Evolutionary conservation across 2,888 invertebrate genomes (phyloP).

Genomic region (Notodonta ziczac): DNA sequence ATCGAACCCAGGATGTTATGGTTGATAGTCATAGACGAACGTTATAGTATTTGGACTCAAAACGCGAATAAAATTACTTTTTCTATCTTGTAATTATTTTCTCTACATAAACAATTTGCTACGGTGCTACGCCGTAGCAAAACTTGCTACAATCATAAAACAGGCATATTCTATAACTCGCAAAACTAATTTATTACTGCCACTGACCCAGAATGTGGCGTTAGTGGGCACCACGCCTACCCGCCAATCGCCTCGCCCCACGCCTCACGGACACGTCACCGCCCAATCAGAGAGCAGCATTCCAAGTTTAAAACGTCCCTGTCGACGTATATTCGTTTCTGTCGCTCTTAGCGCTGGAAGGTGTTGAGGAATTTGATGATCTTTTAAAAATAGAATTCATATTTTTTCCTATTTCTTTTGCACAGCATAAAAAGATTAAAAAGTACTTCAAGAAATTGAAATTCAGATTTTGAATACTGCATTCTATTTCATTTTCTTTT

Average conservation of each 20-base stretch:
- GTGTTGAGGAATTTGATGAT: slow-evolving; percentile 18
- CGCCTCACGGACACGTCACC: slow-evolving; percentile 68
- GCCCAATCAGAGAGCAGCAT: slow-evolving; percentile 75
- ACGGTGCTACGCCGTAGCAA: slow-evolving; percentile 66
- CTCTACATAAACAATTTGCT: neutral
- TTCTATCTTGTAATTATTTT: neutral
- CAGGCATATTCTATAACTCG: slow-evolving; percentile 60
- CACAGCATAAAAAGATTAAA: too few relatives aligned
- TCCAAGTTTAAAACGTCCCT: slow-evolving; percentile 67
- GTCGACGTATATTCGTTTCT: slow-evolving; percentile 66
- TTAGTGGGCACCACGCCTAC: slow-evolving; percentile 69
- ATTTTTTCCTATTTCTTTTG: neutral
- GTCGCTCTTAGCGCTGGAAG: slow-evolving; percentile 52
- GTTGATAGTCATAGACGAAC: neutral
- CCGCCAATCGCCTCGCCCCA: slow-evolving; percentile 64
- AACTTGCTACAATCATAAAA: slow-evolving; percentile 54
- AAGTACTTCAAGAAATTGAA: too few relatives aligned
- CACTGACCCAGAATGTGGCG: slow-evolving; percentile 56
- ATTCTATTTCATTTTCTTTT: too few relatives aligned
- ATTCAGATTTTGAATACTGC: too few relatives aligned
- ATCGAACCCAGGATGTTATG: neutral
- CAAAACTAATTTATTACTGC: slow-evolving; percentile 68
- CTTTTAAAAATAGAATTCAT: slow-evolving; percentile 12
- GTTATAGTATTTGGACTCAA: too few relatives aligned
- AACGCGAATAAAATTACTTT: neutral